A percentile compares a stretch with the other conserved stretches of the same genome.
phyloP scores from a whole-genome alignment of 2,888 invertebrate genomes.

The Junonia oenone region DNA sequence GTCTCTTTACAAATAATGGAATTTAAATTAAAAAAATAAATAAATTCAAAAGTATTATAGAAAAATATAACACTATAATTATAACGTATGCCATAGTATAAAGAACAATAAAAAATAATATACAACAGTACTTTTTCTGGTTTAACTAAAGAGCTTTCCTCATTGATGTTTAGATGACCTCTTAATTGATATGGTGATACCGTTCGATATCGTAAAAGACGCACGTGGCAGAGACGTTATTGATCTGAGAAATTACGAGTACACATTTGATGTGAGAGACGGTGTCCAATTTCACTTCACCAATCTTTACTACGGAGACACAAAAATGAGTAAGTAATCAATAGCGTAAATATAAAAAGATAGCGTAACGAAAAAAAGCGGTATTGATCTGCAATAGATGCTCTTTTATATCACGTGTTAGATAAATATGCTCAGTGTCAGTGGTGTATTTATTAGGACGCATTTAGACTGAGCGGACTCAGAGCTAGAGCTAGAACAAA shows the following conservation, averaged over 20 bases:
- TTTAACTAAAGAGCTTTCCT: neutral
- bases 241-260: constrained; percentile 2
- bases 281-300: neutral
- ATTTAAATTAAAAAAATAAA: too few species aligned
- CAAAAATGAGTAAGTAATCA: neutral
- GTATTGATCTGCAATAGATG: too few species aligned
- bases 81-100: too few species aligned
- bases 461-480: too few species aligned
- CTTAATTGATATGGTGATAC: constrained; percentile 37
- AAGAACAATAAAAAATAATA: too few species aligned
- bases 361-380: neutral
- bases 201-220: constrained; percentile 32
- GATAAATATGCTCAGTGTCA: too few species aligned
- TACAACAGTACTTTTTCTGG: too few species aligned
- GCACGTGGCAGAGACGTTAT: constrained; percentile 1
- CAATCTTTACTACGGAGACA: neutral
- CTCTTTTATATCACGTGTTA: too few species aligned
- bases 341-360: too few species aligned
- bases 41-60: too few species aligned
- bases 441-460: too few species aligned
- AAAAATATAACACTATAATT: neutral
- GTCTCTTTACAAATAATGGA: neutral
- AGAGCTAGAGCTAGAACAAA: too few species aligned
- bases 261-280: neutral
- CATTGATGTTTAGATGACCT: constrained; percentile 41